Base-by-base conservation (phyloP, 2,797 vertebrate genomes). In the Astyanax mexicanus region DNA sequence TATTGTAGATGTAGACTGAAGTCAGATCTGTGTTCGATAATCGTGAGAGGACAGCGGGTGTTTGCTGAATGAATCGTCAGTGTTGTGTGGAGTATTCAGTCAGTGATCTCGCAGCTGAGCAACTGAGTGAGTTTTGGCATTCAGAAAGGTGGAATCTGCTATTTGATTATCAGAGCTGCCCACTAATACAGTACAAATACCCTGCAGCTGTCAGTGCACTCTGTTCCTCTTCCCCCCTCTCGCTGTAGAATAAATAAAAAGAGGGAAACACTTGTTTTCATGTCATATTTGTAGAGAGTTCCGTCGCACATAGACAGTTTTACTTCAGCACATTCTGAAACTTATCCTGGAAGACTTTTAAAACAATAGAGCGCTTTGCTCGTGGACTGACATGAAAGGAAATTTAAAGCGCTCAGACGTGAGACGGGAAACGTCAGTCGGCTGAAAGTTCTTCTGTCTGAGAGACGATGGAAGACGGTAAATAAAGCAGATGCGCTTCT, bases 361-460 rank as follows among this genome's bases (percentile, higher is more conserved):
- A 80, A 82, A 86, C 76, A 84, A 82, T 71, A 58, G 52, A 69
- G 66, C 54, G 38, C 69, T 82, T 84, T 81, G 66, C 80, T 81
- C 45, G 68, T 45, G 38, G 77, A 72, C 44, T 78, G 81, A 80
- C 78, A 82, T 80, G 32, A 85, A 84, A 86, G 68, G 42, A 83
- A 83, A 80, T 76, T 72, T 83, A 80, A 83, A 81, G 75, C 80
- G 75, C 62, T 81, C 72, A 78, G 58, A 71, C 73, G 60, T 76
- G 54, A 83, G 74, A 79, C 61, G 65, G 72, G 78, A 80, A 85
- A 76, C 71, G 68, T 77, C 68, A 65, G 70, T n/a, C 51, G 17
- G 32, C 70, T 69, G 73, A 82, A 65, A n/a, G 37, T 74, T 73
- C 72, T 52, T 60, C 67, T 66, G 23, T 45, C 29, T 60, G 23